A percentile compares a stretch with the other conserved stretches of the same genome.
Conservation (phyloP, 2,797 vertebrate genomes). For the Clamator glandarius region DNA sequence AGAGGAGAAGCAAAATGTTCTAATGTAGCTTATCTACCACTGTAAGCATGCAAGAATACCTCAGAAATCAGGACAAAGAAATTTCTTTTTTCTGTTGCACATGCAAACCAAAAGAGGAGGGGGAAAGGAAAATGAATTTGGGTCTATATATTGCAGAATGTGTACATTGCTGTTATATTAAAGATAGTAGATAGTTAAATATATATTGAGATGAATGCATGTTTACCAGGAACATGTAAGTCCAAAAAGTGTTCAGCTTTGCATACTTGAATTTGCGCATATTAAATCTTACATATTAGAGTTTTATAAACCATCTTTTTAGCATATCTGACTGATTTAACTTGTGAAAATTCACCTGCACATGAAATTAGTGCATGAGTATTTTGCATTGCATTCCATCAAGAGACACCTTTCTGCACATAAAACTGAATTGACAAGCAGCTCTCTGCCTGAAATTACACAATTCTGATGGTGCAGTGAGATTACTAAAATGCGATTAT, state of each 20-base stretch:
- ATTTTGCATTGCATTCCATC: background rate
- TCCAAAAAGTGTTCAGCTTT: background rate
- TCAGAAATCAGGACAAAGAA: conserved; percentile 6
- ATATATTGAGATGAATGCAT: background rate
- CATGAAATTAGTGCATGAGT: background rate
- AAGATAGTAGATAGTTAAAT: background rate
- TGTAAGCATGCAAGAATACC: background rate
- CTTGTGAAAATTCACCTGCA: background rate
- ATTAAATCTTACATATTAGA: too few relatives aligned
- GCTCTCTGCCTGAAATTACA: too few relatives aligned
- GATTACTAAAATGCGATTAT: background rate
- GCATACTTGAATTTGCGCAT: background rate
- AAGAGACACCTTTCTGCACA: background rate
- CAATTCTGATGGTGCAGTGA: background rate
- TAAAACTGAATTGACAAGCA: background rate
- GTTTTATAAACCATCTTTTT: background rate
- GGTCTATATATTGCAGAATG: background rate
- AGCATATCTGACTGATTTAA: background rate
- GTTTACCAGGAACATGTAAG: background rate
- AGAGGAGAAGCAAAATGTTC: background rate
- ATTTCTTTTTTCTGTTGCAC: background rate
- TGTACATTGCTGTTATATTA: background rate
- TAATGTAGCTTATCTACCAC: background rate
- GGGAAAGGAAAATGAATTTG: background rate
- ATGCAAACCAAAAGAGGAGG: background rate